These are phyloP conservation scores for Triplophysa rosa DNA, from an alignment of 2,113 vertebrate species.

Conservation along the genomic window DNA sequence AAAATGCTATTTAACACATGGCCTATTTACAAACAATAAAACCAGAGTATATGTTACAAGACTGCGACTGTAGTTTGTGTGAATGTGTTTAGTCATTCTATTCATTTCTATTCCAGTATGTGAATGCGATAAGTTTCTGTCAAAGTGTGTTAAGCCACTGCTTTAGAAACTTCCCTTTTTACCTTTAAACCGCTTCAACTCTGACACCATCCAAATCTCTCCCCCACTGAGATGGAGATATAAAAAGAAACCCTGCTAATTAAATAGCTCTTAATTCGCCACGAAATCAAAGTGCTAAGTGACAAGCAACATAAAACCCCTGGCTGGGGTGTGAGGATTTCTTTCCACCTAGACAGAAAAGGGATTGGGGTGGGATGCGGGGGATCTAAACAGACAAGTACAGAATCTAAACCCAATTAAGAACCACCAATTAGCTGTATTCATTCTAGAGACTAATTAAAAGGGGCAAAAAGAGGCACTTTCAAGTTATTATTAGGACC, in stretches of 20 bases:
- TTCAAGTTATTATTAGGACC: constrained; percentile 84
- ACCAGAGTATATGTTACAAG: not conserved
- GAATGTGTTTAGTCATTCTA: constrained; percentile 6
- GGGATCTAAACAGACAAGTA: constrained; percentile 64
- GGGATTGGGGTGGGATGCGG: constrained; percentile 42
- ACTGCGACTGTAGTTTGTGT: not conserved
- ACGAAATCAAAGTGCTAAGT: constrained; percentile 69
- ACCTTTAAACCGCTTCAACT: constrained; percentile 48
- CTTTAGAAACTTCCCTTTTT: constrained; percentile 43
- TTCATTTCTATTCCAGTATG: not conserved
- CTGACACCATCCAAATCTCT: constrained; percentile 46
- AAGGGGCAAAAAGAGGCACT: constrained; percentile 66
- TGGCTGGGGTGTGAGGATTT: constrained; percentile 53
- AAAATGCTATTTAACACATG: too few species aligned
- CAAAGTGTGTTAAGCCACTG: constrained; percentile 21
- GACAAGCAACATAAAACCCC: constrained; percentile 71
- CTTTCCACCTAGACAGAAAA: constrained; percentile 21
- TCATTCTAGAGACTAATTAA: constrained; percentile 80
- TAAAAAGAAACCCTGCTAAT: constrained; percentile 63
- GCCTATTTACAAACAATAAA: not conserved
- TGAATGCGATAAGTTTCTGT: constrained; percentile 23
- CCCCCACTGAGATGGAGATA: constrained; percentile 54
- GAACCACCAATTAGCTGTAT: constrained; percentile 76
- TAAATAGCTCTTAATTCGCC: constrained; percentile 69
- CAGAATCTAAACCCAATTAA: constrained; percentile 76